Evolutionary conservation across 2,888 invertebrate species (phyloP).

Genomic region (Clivina fossor): DNA sequence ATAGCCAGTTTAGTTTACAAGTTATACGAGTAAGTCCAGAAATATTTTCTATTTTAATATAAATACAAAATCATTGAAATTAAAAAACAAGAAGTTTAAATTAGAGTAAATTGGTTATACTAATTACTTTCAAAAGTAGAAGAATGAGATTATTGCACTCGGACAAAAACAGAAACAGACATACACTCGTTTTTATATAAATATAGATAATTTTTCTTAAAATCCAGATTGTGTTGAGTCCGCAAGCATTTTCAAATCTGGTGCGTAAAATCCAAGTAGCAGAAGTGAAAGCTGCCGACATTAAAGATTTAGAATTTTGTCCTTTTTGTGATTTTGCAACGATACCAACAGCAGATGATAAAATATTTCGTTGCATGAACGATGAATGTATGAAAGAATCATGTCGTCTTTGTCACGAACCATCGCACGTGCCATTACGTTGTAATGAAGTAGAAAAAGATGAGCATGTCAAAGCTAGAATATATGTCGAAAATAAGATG

Average conservation of each 20-base stretch:
- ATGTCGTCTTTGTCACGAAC: slow-evolving; percentile 57
- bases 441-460: slow-evolving; percentile 56
- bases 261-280: slow-evolving; percentile 55
- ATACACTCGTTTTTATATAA: background rate
- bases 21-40: slow-evolving; percentile 45
- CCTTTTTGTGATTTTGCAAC: slow-evolving; percentile 61
- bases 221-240: slow-evolving; percentile 51
- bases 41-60: background rate
- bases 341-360: slow-evolving; percentile 52
- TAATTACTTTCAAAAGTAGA: background rate
- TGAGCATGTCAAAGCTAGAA: slow-evolving; percentile 50
- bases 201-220: slow-evolving; percentile 25
- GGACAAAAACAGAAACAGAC: background rate
- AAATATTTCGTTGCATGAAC: slow-evolving; percentile 59
- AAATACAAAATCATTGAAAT: background rate
- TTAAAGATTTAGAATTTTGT: slow-evolving; percentile 58
- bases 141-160: slow-evolving; percentile 12
- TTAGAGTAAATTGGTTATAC: background rate
- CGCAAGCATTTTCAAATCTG: slow-evolving; percentile 54
- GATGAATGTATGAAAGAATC: slow-evolving; percentile 60
- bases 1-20: slow-evolving; percentile 46
- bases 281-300: slow-evolving; percentile 57
- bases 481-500: slow-evolving; percentile 59
- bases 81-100: background rate
- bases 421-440: slow-evolving; percentile 56